Base-by-base conservation (phyloP, 1,140 invertebrate genomes). In the Daktulosphaira vitifoliae region DNA sequence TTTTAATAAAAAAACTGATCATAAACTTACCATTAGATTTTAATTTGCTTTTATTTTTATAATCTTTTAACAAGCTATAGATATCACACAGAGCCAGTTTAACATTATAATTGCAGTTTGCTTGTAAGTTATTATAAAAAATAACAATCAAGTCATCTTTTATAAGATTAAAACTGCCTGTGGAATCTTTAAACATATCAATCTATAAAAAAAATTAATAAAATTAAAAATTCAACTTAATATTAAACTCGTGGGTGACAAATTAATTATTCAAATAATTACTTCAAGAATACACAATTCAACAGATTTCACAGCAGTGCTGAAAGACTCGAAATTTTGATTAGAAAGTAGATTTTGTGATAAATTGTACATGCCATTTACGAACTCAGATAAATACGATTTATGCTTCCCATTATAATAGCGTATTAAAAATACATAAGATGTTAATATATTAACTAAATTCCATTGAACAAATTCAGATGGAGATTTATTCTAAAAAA, bases 381-480 rank as follows among this genome's bases (percentile, higher is more conserved):
- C 72, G 9, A 80, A 78, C 73, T 88, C 85, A 4, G 76, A 69
- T 8, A 79, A 67, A 70, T 81, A 82, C 26, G 81, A 76, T n/a
- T 74, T 69, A 72, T 83, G 78, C 69, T 89, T 86, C 22, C 86
- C 86, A 71, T 84, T 83, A 69, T 85, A 87, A 72, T 84, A 84
- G 18, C 85, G 75, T 29, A 78, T 75, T 11, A 78, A 78, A 59
- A 83, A 84, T 1, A 78, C 78, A 72, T 89, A 89, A 13, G 84
- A 78, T 20, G 80, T 77, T 6, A 89, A 66, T 1, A 88, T 78
- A 73, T 89, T 89, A 50, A 81, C 75, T 9, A 89, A 74, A 72
- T 88, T 89, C 68, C 78, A 84, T 68, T 78, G 76, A n/a, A 88
- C 75, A 68, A 76, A 79, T n/a, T 77, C 71, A 22, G 83, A 79